These are phyloP conservation scores for Melanitta fusca DNA, from an alignment of 2,797 vertebrate genomes.

Conservation along the genomic window DNA sequence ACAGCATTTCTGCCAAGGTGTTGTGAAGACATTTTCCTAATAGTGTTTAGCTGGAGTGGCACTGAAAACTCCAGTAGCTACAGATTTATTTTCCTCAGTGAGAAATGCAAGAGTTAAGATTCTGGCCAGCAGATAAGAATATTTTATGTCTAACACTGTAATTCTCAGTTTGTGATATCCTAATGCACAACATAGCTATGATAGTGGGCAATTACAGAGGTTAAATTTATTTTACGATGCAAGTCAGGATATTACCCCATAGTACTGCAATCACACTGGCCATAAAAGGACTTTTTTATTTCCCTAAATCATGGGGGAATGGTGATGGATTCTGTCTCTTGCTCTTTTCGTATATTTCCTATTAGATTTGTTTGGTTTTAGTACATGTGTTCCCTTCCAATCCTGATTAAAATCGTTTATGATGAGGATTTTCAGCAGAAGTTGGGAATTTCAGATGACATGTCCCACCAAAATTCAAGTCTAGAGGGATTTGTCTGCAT, in stretches of 20 bases:
- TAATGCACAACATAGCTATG: not conserved
- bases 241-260: not conserved
- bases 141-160: not conserved
- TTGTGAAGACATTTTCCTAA: not conserved
- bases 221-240: not conserved
- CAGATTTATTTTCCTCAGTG: not conserved
- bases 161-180: not conserved
- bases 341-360: not conserved
- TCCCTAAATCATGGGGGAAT: not conserved
- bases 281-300: not conserved
- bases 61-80: not conserved
- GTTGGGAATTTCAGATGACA: fast-evolving
- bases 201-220: not conserved
- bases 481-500: not conserved
- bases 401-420: not conserved
- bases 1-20: not conserved
- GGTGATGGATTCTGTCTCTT: not conserved
- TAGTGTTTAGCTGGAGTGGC: not conserved
- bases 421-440: not conserved
- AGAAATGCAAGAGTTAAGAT: not conserved
- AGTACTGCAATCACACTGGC: not conserved
- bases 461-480: not conserved
- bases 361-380: not conserved
- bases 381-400: not conserved
- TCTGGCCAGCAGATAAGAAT: not conserved